A percentile compares a stretch with the other conserved stretches of the same genome.
Conservation (phyloP, 2,113 vertebrate species). For the Heteronetta atricapilla region DNA sequence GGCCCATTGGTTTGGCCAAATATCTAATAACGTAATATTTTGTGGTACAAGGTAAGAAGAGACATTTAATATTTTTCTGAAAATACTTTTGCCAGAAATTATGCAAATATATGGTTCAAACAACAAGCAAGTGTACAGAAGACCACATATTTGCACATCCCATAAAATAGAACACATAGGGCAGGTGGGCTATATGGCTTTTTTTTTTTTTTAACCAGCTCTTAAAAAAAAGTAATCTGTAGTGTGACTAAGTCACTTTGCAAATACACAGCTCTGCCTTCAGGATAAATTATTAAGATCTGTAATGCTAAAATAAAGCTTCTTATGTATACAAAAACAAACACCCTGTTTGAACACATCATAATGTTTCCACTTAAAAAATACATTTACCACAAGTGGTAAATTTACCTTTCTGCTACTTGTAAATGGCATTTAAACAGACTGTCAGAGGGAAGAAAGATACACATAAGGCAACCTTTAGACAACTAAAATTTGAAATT, state of each 20-base stretch:
- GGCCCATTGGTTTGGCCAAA: neutral
- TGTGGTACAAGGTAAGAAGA: neutral
- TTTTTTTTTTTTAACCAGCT: neutral
- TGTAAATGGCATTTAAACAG: neutral
- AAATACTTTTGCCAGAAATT: conserved; percentile 3
- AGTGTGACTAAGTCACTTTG: neutral
- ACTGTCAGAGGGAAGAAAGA: neutral
- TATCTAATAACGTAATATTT: neutral
- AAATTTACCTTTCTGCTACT: neutral
- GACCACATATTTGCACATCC: neutral
- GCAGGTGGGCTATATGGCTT: neutral
- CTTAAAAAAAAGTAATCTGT: neutral
- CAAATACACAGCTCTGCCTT: neutral
- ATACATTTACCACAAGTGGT: neutral
- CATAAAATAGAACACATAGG: neutral
- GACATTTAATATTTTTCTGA: neutral
- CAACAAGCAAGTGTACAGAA: neutral
- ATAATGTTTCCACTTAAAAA: neutral
- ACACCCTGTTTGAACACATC: neutral
- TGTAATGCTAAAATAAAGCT: neutral
- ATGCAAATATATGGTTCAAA: neutral
- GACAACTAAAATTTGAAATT: neutral
- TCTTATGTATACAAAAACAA: neutral
- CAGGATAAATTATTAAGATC: neutral
- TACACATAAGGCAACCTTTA: neutral